Base-by-base conservation (phyloP, 1,140 invertebrate genomes). In the Caenorhabditis inopinata region DNA sequence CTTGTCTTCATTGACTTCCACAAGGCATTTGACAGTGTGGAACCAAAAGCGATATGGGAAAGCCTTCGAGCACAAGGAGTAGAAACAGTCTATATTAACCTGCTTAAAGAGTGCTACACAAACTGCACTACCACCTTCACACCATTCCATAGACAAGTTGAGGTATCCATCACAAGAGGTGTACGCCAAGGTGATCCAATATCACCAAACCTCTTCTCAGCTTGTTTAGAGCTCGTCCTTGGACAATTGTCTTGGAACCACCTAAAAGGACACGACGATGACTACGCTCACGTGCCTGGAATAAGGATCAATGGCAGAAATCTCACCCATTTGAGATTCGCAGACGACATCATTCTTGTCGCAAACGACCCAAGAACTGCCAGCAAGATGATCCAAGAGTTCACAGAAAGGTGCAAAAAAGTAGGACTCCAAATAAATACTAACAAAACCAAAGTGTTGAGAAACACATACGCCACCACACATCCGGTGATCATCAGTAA, bases 1-100 rank as follows among this genome's bases (percentile, higher is more conserved):
- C 29, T 53, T 5, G 48, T 46, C 2, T 78, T 78, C 23, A 46
- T 78, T 11, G 76, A 78, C 53, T 78, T 47, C 35, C 18, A 78
- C 11, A 78, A 78, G 21, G 76, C 62, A 3, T 78, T 77, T 51
- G 76, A 78, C 53, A 11, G 29, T n/a, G 76, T 78, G 9, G 76
- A 78, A 42, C 14, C 7, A 16, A 14, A 74, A n/a, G 53, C 21
- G 2, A 21, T 42, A 2, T 78, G 62, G 62, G 45, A 35, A 5
- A 23, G 29, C 14, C 11, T 46, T 21, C 29, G 38, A 23, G n/a
- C 7, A 35, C 76, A 78, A 32, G 76, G 76, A 53, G 51, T 78
- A 6, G 21, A 73, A 5, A 4, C 12, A 27, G 12, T 4, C 25
- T 21, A 38, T 16, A 25, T 77, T 25, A 76, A 75, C 16, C 11